Evolutionary conservation across 2,797 vertebrate genomes (phyloP).

Genomic region (Chrysocyon brachyurus): DNA sequence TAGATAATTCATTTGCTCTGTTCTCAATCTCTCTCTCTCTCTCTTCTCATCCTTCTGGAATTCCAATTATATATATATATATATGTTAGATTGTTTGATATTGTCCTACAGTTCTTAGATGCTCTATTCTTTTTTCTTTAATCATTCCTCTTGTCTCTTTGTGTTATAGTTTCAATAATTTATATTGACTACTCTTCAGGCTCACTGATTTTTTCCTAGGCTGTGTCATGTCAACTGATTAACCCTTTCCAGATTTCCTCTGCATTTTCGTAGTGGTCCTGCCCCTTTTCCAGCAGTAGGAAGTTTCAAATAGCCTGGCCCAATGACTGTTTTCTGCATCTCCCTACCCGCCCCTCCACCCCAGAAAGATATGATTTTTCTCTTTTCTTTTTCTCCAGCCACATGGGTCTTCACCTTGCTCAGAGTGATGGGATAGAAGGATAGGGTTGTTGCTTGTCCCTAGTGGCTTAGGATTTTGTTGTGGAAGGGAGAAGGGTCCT

Average conservation of each 20-base stretch:
- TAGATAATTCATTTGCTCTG: not conserved
- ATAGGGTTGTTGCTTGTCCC: not conserved
- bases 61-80: not conserved
- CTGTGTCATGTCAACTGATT: not conserved
- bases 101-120: not conserved
- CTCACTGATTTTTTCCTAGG: not conserved
- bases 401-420: not conserved
- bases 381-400: not conserved
- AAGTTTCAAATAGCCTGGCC: not conserved
- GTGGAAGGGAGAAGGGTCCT: not conserved
- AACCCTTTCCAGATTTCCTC: no score
- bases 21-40: not conserved
- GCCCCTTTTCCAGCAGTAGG: not conserved
- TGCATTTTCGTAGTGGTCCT: not conserved
- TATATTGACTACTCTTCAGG: not conserved
- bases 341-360: not conserved
- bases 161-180: not conserved
- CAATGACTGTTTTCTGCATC: no score
- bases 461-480: not conserved
- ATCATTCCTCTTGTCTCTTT: not conserved
- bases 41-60: not conserved
- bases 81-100: not conserved
- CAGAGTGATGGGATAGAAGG: no score
- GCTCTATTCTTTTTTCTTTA: not conserved
- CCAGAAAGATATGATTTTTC: not conserved